phyloP scores from a whole-genome alignment of 1,140 invertebrate genomes.

The Trichomalopsis sarcophagae region DNA sequence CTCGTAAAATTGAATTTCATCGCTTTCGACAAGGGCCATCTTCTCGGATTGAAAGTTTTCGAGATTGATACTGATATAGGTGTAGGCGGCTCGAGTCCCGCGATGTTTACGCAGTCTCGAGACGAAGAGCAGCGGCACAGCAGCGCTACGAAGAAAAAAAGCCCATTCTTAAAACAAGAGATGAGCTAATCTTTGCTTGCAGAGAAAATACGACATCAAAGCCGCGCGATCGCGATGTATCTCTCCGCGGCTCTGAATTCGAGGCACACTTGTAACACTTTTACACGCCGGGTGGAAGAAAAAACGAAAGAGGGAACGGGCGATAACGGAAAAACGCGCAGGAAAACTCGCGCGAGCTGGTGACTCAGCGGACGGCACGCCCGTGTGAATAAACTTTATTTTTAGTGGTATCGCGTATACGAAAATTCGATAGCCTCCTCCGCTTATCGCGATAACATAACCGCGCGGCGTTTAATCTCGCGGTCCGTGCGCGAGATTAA shows the following conservation, averaged over 20 bases:
- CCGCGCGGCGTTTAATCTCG: neutral
- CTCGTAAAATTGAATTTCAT: neutral
- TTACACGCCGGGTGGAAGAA: neutral
- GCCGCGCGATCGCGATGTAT: neutral
- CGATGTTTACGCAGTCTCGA: neutral
- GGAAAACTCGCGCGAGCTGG: neutral
- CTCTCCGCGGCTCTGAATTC: neutral
- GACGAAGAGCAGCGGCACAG: too few relatives aligned
- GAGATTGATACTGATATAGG: neutral
- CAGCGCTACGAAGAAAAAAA: neutral
- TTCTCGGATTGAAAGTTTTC: neutral
- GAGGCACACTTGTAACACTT: neutral
- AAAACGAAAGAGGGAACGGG: neutral
- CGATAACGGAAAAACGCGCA: neutral
- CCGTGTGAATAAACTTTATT: neutral
- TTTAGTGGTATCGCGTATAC: neutral
- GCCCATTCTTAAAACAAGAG: neutral
- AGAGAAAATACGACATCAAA: constrained; percentile 9
- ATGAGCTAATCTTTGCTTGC: neutral
- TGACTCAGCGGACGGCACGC: neutral
- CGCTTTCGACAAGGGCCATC: neutral
- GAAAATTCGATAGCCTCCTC: neutral
- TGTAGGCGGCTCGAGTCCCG: neutral
- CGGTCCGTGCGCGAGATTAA: neutral
- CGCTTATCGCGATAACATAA: neutral